Percentiles rank a stretch among this genome's conserved stretches.
phyloP scores from a whole-genome alignment of 2,888 invertebrate species.

The Sarcophaga rosellei region DNA sequence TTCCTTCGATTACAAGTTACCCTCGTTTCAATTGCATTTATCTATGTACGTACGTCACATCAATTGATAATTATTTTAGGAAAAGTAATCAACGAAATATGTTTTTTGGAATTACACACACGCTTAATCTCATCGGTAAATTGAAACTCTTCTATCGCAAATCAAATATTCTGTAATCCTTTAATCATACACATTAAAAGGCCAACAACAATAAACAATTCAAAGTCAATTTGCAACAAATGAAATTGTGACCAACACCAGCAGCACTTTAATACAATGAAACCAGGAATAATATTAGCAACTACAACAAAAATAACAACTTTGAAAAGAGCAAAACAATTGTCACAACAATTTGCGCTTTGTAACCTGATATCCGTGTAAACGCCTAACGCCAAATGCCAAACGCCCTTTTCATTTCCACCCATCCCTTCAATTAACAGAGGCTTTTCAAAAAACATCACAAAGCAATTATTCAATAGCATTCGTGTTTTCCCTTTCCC shows the following conservation, averaged over 20 bases:
- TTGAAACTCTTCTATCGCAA: slow-evolving; percentile 62
- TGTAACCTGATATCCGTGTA: slow-evolving; percentile 81
- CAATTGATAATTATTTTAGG: slow-evolving; percentile 41
- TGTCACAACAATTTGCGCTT: slow-evolving; percentile 80
- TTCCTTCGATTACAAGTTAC: neutral
- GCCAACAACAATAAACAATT: slow-evolving; percentile 52
- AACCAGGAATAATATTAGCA: slow-evolving; percentile 73
- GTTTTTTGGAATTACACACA: slow-evolving; percentile 55
- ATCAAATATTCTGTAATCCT: slow-evolving; percentile 66
- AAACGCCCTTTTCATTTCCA: slow-evolving; percentile 30
- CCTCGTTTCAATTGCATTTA: neutral
- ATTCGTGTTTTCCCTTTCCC: slow-evolving; percentile 40
- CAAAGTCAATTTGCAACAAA: slow-evolving; percentile 66
- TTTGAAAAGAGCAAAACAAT: slow-evolving; percentile 70
- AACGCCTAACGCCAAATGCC: slow-evolving; percentile 72
- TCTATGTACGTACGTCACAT: neutral
- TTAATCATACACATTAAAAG: slow-evolving; percentile 62
- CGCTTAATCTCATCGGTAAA: slow-evolving; percentile 61
- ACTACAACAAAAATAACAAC: slow-evolving; percentile 71
- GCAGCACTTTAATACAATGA: slow-evolving; percentile 8
- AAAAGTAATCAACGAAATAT: slow-evolving; percentile 66
- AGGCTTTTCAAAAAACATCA: slow-evolving; percentile 73
- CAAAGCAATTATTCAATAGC: slow-evolving; percentile 79
- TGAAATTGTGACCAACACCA: slow-evolving; percentile 69
- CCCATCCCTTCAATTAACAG: slow-evolving; percentile 78